Conservation (phyloP, 2,797 vertebrate genomes). For the Myotis myotis region DNA sequence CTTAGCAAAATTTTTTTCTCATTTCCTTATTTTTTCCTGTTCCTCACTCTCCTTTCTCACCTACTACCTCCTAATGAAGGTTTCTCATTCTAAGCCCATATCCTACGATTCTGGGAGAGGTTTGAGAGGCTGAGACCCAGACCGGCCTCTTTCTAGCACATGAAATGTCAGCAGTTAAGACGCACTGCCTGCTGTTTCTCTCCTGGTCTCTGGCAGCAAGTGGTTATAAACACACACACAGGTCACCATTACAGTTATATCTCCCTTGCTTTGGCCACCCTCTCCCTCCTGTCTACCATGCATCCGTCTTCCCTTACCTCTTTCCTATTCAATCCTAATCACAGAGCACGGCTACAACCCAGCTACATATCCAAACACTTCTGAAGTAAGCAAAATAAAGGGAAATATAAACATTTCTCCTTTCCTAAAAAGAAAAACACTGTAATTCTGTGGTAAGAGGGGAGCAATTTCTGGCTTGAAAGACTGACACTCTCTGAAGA, state of each 20-base stretch:
- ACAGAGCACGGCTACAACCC: not conserved
- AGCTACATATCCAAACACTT: not conserved
- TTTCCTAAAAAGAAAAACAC: constrained; percentile 46
- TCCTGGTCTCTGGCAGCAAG: not conserved
- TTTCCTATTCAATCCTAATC: not conserved
- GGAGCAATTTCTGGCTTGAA: constrained; percentile 8
- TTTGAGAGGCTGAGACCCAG: constrained; percentile 1
- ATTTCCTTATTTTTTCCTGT: not conserved
- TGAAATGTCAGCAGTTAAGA: not conserved
- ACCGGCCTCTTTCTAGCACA: not conserved
- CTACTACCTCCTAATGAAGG: not conserved
- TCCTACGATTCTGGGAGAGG: not conserved
- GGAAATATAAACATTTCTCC: not conserved
- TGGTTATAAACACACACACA: not conserved
- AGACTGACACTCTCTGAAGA: not conserved
- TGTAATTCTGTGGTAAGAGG: not conserved
- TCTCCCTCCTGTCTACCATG: not conserved
- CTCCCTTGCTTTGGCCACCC: not conserved
- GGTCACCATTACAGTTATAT: not conserved
- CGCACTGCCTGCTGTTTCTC: not conserved
- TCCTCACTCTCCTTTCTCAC: not conserved
- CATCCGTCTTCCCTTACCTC: not conserved
- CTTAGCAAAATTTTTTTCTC: not conserved
- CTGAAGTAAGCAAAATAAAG: constrained; percentile 18
- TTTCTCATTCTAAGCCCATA: not conserved